Evolutionary conservation across 2,888 invertebrate genomes (phyloP), one percentile per base, ranked within the genome.

Genomic region (Lepidochitona cinerea): DNA sequence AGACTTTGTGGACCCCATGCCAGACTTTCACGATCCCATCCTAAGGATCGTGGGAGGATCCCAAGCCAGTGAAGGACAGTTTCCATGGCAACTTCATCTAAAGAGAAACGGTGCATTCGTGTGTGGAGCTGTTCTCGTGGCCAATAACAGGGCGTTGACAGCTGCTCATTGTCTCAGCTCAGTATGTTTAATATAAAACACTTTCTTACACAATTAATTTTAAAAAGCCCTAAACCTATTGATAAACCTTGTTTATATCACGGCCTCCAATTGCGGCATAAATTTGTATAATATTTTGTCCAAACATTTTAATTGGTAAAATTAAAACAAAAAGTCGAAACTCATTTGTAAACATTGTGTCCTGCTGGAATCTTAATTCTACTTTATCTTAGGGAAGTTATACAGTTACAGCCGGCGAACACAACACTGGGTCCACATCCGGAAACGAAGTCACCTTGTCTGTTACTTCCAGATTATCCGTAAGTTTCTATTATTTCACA

Each of bases 131-230:
- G 59, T 68, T 14, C 41, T 76, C 29, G 69, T 73, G 52, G 35
- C 37, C 41, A 9, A 37, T 33, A 76, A 41, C 68, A 32, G 64
- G 29, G 70, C 72, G 36, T 37, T 78, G 12, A 75, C 78, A n/a
- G 78, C 78, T 59, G 78, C 78, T 14, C 76, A 76, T 53, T 78
- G 78, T 59, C 67, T 77, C 49, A 49, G 36, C 14, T 52, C 49
- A n/a, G 49, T 49, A 23, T n/a, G 49, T 49, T 18, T n/a, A 49
- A 49, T n/a, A n/a, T n/a, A n/a, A n/a, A n/a, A n/a, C n/a, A n/a
- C n/a, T 59, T 64, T 77, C 49, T n/a, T n/a, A n/a, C n/a, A n/a
- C n/a, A n/a, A n/a, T n/a, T n/a, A n/a, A n/a, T n/a, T n/a, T n/a
- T n/a, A n/a, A n/a, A n/a, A n/a, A n/a, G n/a, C n/a, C n/a, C n/a